phyloP scores from a whole-genome alignment of 2,888 invertebrate species.

The Hypselothyrea guttata region DNA sequence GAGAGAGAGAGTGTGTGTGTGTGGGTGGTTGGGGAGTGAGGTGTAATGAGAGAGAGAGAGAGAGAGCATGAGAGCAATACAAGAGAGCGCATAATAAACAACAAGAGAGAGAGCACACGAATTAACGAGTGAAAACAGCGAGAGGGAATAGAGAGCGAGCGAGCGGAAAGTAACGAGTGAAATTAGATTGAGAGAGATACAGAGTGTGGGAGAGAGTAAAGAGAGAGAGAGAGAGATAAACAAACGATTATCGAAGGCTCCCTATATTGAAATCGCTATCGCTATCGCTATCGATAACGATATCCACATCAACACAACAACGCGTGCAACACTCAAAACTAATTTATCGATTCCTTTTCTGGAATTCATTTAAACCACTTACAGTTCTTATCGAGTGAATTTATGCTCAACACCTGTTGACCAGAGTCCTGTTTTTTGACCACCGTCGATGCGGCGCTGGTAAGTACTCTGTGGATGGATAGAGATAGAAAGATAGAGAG shows the following conservation, averaged over 20 bases:
- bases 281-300: constrained; percentile 29
- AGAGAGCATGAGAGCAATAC: constrained; percentile 44
- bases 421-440: constrained; percentile 81
- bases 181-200: constrained; percentile 36
- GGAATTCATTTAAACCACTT: constrained; percentile 66
- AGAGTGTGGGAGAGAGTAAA: constrained; percentile 41
- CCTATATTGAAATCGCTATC: constrained; percentile 21
- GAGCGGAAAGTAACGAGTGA: constrained; percentile 53
- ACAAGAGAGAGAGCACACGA: constrained; percentile 30
- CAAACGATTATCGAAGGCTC: constrained; percentile 67
- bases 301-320: constrained; percentile 67
- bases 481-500: constrained; percentile 47
- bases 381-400: constrained; percentile 83
- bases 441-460: constrained; percentile 80
- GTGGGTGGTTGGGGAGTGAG: neutral
- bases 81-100: constrained; percentile 45
- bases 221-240: no score
- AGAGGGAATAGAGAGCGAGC: constrained; percentile 41
- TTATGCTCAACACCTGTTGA: constrained; percentile 82
- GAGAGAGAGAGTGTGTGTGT: constrained; percentile 10
- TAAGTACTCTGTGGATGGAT: constrained; percentile 79
- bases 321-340: constrained; percentile 71
- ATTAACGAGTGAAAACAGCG: neutral
- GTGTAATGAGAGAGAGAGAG: neutral
- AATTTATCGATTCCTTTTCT: constrained; percentile 32